These are phyloP conservation scores for Mustelus asterias DNA, from an alignment of 2,113 vertebrate genomes.

Conservation along the genomic window DNA sequence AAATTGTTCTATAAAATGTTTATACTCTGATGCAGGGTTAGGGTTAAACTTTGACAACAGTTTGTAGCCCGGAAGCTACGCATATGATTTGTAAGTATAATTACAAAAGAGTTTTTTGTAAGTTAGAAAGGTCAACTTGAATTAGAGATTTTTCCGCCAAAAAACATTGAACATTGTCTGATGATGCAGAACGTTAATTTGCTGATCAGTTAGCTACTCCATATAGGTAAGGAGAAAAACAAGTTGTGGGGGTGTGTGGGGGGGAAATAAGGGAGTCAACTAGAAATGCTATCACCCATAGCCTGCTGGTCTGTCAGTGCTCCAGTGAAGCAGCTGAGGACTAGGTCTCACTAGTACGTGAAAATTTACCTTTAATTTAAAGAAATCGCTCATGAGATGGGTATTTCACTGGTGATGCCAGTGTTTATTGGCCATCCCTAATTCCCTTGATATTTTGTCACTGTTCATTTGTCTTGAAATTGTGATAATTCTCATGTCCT, in stretches of 20 bases:
- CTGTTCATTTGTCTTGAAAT: background rate
- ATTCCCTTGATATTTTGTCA: background rate
- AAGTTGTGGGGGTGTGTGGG: background rate
- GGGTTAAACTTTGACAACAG: background rate
- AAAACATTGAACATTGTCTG: background rate
- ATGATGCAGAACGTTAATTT: background rate
- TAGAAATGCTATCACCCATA: background rate
- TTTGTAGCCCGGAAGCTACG: background rate
- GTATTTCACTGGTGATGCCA: background rate
- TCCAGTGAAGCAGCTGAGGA: background rate
- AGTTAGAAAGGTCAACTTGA: background rate
- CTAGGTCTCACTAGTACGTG: background rate
- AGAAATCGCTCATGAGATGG: background rate
- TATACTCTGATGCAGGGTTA: background rate
- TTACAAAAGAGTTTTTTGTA: background rate
- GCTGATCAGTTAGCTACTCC: background rate
- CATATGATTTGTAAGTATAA: background rate
- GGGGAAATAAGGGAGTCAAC: background rate
- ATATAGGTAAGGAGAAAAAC: background rate
- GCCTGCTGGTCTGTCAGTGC: background rate
- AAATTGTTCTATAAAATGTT: background rate
- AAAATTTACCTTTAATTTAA: too few relatives aligned
- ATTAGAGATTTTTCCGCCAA: background rate
- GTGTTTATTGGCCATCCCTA: background rate
- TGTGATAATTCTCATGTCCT: background rate